phyloP scores from a whole-genome alignment of 2,113 vertebrate species.

The Aleadryas rufinucha region DNA sequence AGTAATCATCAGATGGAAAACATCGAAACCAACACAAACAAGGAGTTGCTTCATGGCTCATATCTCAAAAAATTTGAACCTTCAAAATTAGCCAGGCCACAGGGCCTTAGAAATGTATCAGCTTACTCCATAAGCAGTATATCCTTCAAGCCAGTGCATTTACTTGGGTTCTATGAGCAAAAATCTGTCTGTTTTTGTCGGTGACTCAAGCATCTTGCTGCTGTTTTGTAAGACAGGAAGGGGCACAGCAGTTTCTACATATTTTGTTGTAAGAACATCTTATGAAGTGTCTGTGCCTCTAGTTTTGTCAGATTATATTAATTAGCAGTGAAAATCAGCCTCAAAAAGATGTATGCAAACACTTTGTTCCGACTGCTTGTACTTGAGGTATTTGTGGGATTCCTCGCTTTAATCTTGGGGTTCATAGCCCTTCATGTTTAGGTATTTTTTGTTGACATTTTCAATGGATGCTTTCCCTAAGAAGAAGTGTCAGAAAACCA shows the following conservation, averaged over 20 bases:
- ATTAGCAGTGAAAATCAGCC: neutral
- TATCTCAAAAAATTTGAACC: neutral
- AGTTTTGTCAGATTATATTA: neutral
- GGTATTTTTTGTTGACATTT: neutral
- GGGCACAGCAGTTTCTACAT: neutral
- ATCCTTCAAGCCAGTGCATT: neutral
- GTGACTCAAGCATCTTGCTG: neutral
- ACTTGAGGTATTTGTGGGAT: neutral
- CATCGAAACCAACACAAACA: rapidly evolving
- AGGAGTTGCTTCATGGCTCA: neutral
- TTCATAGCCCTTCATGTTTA: neutral
- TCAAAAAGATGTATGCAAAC: neutral
- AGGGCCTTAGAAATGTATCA: neutral
- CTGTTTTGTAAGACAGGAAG: neutral
- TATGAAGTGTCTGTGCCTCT: neutral
- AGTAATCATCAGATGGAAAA: neutral
- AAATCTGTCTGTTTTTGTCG: neutral
- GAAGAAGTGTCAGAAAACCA: neutral
- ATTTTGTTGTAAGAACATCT: neutral
- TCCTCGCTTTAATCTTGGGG: neutral
- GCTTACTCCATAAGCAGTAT: neutral
- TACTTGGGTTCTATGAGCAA: neutral
- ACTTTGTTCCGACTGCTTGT: neutral
- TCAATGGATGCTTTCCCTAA: neutral
- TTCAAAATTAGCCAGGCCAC: neutral